Evolutionary conservation across 2,113 vertebrate genomes (phyloP).

Genomic region (Xerus inauris): DNA sequence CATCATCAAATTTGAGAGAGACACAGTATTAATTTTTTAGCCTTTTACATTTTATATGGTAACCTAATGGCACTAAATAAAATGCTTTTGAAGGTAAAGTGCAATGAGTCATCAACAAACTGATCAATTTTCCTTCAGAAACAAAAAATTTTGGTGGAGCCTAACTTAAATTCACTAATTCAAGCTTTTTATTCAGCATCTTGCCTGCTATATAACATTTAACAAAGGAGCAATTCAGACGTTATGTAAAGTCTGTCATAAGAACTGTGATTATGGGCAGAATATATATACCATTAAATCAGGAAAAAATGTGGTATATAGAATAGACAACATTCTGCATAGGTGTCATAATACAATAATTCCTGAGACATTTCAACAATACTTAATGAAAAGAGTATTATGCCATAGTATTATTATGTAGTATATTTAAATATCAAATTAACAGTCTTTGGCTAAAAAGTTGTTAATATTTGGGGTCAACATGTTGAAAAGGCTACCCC

Average conservation of each 20-base stretch:
- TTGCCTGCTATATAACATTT: constrained; percentile 72
- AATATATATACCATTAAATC: not conserved
- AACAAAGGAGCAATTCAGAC: constrained; percentile 69
- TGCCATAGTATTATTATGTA: not conserved
- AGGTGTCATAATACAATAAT: not conserved
- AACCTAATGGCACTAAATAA: constrained; percentile 64
- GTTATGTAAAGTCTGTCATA: constrained; percentile 61
- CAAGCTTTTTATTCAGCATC: constrained; percentile 73
- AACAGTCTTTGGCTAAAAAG: not conserved
- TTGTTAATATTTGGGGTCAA: not conserved
- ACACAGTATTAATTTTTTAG: constrained; percentile 56
- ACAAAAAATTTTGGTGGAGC: constrained; percentile 74
- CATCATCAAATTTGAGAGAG: constrained; percentile 22
- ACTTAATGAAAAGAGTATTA: constrained; percentile 2
- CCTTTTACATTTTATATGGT: constrained; percentile 40
- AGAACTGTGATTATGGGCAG: constrained; percentile 43
- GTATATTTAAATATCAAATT: constrained; percentile 11
- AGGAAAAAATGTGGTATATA: not conserved
- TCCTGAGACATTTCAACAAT: not conserved
- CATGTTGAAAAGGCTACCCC: not conserved
- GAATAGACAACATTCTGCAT: not conserved
- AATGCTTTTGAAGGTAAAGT: constrained; percentile 56
- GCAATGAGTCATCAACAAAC: constrained; percentile 71
- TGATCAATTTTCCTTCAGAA: constrained; percentile 72
- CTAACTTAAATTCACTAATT: constrained; percentile 64